phyloP scores from a whole-genome alignment of 2,888 invertebrate genomes.

The Troides helena region DNA sequence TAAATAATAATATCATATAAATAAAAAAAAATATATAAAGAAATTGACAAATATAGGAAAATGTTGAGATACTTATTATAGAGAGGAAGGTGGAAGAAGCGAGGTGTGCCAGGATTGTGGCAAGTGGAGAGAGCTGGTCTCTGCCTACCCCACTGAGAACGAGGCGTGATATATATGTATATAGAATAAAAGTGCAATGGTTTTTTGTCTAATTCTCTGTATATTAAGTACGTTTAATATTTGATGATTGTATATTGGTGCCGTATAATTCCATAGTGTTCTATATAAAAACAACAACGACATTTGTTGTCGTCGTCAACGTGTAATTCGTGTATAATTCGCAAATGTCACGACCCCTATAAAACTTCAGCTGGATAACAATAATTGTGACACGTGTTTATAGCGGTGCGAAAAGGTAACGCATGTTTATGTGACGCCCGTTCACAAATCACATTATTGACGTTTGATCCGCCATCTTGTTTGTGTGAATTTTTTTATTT shows the following conservation, averaged over 20 bases:
- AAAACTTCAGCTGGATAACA: slow-evolving; percentile 28
- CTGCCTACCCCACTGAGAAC: no score
- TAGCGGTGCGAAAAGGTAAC: slow-evolving; percentile 48
- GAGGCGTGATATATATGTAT: no score
- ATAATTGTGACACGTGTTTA: slow-evolving; percentile 48
- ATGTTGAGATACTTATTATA: no score
- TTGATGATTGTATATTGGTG: slow-evolving; percentile 27
- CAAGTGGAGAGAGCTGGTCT: no score
- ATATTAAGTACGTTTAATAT: not conserved
- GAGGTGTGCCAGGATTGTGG: no score
- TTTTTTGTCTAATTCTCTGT: no score
- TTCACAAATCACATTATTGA: slow-evolving; percentile 15
- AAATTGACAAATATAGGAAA: no score
- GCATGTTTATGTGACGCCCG: slow-evolving; percentile 33
- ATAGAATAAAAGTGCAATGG: no score
- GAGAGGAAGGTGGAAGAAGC: no score
- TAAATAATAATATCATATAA: no score
- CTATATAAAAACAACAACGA: slow-evolving; percentile 38
- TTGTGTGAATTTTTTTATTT: not conserved
- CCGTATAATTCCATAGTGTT: slow-evolving; percentile 22
- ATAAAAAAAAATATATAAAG: no score
- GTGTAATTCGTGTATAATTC: slow-evolving; percentile 35
- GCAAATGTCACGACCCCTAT: slow-evolving; percentile 32
- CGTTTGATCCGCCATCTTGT: slow-evolving; percentile 16
- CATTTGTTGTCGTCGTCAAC: slow-evolving; percentile 32